Conservation (phyloP, 2,888 invertebrate species). For the Aphrophora alni region DNA sequence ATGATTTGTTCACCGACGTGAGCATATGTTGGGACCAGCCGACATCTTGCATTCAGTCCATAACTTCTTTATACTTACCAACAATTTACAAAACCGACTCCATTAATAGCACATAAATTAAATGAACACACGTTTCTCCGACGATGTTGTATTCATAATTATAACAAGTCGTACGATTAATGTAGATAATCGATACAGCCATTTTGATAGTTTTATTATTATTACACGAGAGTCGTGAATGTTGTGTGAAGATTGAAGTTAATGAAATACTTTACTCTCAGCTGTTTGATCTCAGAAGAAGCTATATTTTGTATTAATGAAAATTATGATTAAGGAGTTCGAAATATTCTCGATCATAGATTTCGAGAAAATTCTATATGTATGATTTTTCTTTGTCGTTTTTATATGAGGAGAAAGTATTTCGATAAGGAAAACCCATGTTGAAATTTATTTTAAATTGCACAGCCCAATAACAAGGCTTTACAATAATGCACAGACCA, state of each 20-base stretch:
- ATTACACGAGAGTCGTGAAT: not conserved
- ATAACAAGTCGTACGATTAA: not conserved
- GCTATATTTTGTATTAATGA: no score
- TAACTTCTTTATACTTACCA: not conserved
- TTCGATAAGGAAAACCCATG: no score
- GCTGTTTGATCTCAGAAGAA: no score
- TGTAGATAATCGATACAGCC: not conserved
- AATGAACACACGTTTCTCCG: not conserved
- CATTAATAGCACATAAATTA: not conserved
- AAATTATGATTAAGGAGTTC: no score
- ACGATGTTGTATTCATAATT: not conserved
- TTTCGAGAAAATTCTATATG: no score
- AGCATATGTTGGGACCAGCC: not conserved
- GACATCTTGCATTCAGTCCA: not conserved
- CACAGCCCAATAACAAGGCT: no score
- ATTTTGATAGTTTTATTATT: not conserved
- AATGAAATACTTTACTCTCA: no score
- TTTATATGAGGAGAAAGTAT: no score
- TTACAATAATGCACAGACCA: no score
- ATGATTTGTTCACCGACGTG: not conserved
- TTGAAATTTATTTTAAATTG: no score
- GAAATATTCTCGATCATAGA: no score
- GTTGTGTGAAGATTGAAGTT: not conserved
- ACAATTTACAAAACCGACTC: not conserved
- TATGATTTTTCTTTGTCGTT: no score